These are phyloP conservation scores for Sturnira hondurensis DNA, from an alignment of 2,113 vertebrate species.

Conservation along the genomic window DNA sequence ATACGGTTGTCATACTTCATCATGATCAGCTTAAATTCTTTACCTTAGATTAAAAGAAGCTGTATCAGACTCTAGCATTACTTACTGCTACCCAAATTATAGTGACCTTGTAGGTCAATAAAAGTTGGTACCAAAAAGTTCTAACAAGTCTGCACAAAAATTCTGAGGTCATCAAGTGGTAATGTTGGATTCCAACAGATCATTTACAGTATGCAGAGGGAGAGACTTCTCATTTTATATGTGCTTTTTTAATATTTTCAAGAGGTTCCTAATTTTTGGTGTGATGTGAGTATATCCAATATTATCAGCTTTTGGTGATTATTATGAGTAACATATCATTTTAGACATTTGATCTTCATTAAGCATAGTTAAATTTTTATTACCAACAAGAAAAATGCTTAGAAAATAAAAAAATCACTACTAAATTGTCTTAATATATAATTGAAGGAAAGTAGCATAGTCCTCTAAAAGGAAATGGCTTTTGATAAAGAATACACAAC, in stretches of 20 bases:
- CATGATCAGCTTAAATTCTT: conserved; percentile 55
- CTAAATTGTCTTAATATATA: not conserved
- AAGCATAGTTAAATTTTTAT: not conserved
- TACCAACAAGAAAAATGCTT: not conserved
- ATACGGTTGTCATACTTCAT: conserved; percentile 53
- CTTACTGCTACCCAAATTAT: not conserved
- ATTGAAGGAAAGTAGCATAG: not conserved
- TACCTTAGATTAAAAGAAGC: conserved; percentile 20
- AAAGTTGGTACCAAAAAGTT: not conserved
- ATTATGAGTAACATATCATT: not conserved
- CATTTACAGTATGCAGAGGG: not conserved
- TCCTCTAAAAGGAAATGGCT: not conserved
- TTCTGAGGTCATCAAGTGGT: not conserved
- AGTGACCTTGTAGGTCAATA: not conserved
- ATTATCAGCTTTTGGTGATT: not conserved
- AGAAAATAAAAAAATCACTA: not conserved
- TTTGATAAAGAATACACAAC: not conserved
- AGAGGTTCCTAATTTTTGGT: not conserved
- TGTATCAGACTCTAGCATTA: conserved; percentile 7
- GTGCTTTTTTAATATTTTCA: not conserved
- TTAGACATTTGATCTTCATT: not conserved
- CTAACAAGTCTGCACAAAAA: not conserved
- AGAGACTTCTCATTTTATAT: not conserved
- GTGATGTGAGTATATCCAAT: not conserved
- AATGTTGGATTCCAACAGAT: not conserved